Evolutionary conservation across 2,888 invertebrate species (phyloP).

Genomic region (Hirtodrosophila alboralis): DNA sequence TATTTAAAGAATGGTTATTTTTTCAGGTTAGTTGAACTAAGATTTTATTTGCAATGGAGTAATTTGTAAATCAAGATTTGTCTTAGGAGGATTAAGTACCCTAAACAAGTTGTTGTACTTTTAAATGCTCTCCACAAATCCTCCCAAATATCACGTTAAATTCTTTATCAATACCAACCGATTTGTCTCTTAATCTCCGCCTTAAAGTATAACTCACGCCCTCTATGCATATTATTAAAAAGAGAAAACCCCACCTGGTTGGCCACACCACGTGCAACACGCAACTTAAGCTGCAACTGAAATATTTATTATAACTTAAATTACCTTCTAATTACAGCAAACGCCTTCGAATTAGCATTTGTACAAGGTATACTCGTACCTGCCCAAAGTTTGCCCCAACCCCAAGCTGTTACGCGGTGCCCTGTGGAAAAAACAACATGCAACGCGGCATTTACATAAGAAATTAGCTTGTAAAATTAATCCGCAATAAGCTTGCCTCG

Average conservation of each 20-base stretch:
- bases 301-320: slow-evolving; percentile 80
- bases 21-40: no score
- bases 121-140: neutral
- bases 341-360: slow-evolving; percentile 76
- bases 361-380: slow-evolving; percentile 59
- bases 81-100: no score
- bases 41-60: no score
- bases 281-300: slow-evolving; percentile 61
- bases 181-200: slow-evolving; percentile 1
- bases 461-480: slow-evolving; percentile 83
- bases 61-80: no score
- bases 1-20: no score
- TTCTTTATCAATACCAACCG: slow-evolving; percentile 20
- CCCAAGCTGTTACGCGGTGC: slow-evolving; percentile 5
- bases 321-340: slow-evolving; percentile 80
- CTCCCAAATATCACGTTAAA: slow-evolving; percentile 12
- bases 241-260: neutral
- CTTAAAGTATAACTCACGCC: slow-evolving; percentile 25
- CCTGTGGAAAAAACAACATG: slow-evolving; percentile 58
- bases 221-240: slow-evolving; percentile 15
- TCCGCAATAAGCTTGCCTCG: slow-evolving; percentile 80
- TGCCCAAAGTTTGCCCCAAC: slow-evolving; percentile 23
- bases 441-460: slow-evolving; percentile 79
- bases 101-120: no score
- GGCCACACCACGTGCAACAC: slow-evolving; percentile 7